phyloP scores from a whole-genome alignment of 2,888 invertebrate genomes.

The Diadegma fenestrale region DNA sequence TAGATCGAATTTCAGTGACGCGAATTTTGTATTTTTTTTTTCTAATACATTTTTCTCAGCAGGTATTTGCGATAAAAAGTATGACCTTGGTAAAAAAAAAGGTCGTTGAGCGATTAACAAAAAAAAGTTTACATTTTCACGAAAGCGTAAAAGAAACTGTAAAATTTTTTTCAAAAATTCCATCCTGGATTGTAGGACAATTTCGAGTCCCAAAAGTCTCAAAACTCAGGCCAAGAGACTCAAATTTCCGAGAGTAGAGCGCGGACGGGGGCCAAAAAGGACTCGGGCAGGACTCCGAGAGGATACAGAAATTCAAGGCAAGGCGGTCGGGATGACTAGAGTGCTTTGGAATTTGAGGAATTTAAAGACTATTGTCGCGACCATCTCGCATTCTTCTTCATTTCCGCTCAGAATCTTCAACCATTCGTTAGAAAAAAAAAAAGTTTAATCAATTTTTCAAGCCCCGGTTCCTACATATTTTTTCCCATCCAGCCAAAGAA shows the following conservation, averaged over 20 bases:
- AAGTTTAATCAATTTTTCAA: not conserved
- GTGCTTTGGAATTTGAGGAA: conserved; percentile 56
- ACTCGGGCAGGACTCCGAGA: not conserved
- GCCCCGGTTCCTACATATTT: not conserved
- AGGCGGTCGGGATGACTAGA: conserved; percentile 9
- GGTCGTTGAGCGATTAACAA: no score
- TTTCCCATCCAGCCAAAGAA: no score
- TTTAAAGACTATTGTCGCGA: conserved; percentile 58
- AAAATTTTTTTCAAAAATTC: not conserved
- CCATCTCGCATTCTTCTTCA: conserved; percentile 11
- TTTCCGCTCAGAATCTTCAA: not conserved
- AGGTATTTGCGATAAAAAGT: no score
- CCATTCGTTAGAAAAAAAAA: not conserved
- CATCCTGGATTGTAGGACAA: not conserved
- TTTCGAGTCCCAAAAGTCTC: not conserved
- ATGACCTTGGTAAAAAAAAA: no score
- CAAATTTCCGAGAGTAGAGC: not conserved
- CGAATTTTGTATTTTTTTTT: no score
- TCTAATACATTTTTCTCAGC: no score
- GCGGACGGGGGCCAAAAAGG: not conserved
- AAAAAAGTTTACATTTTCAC: no score
- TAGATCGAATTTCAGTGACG: no score
- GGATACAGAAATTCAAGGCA: not conserved
- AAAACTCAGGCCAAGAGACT: not conserved
- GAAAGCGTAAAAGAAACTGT: no score